A percentile compares a stretch with the other conserved stretches of the same genome.
Conservation (phyloP, 2,113 vertebrate species). For the Macrotis lagotis region DNA sequence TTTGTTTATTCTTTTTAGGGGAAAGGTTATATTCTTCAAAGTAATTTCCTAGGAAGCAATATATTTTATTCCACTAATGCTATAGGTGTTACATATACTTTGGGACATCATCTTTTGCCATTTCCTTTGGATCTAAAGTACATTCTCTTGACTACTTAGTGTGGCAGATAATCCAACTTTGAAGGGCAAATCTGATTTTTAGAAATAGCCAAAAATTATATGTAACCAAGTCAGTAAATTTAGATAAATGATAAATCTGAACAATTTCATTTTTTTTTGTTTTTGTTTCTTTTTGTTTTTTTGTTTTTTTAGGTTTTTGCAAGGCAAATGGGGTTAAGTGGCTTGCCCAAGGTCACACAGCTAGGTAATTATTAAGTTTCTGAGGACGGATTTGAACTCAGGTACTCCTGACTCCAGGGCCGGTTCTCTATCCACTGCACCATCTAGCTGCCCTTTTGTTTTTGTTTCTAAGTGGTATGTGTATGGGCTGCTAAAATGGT, state of each 20-base stretch:
- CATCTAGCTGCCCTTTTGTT: too few species aligned
- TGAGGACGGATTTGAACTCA: too few species aligned
- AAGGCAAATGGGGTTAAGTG: too few species aligned
- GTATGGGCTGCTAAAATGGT: not conserved
- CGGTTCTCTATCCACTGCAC: too few species aligned
- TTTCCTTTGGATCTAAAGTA: slow-evolving; percentile 3
- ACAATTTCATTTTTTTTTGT: not conserved
- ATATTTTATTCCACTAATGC: not conserved
- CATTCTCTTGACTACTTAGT: slow-evolving; percentile 40
- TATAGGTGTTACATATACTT: not conserved
- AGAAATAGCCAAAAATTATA: slow-evolving; percentile 19
- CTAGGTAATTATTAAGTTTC: too few species aligned
- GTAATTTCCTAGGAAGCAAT: not conserved
- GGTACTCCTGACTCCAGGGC: too few species aligned
- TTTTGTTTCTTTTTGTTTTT: not conserved
- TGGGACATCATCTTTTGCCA: not conserved
- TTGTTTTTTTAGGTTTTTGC: too few species aligned
- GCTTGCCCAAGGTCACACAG: too few species aligned
- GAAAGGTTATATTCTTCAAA: not conserved
- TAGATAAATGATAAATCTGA: slow-evolving; percentile 23
- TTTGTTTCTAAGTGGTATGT: not conserved
- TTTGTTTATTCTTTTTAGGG: not conserved
- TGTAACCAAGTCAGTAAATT: slow-evolving; percentile 23
- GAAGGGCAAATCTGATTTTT: slow-evolving; percentile 33
- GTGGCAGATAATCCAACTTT: not conserved